Conservation (phyloP, 2,113 vertebrate genomes). For the Alethe castanea region DNA sequence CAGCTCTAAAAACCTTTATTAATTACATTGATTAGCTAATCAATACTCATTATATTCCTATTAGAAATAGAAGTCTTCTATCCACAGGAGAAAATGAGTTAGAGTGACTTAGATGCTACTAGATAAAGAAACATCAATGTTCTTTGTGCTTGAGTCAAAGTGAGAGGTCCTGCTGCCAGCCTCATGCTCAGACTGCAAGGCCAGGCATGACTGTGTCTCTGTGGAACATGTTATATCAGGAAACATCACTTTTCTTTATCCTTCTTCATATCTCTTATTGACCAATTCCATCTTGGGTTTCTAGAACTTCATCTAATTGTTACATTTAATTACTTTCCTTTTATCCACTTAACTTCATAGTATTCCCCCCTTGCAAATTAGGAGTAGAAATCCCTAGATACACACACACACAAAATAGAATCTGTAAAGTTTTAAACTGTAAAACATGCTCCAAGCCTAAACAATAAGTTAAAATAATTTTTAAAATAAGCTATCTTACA, state of each 20-base stretch:
- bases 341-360: neutral
- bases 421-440: neutral
- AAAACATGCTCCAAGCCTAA: slow-evolving; percentile 11
- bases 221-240: neutral
- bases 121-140: neutral
- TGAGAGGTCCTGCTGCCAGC: neutral
- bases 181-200: neutral
- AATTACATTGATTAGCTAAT: neutral
- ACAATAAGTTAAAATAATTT: neutral
- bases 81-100: neutral
- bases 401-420: neutral
- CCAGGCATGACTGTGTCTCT: neutral
- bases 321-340: slow-evolving; percentile 13
- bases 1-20: neutral
- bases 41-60: neutral
- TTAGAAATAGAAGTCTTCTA: neutral
- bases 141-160: neutral
- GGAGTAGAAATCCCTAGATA: neutral
- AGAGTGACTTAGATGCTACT: neutral
- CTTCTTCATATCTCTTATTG: neutral
- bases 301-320: neutral
- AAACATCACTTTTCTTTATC: neutral
- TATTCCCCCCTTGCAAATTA: slow-evolving; percentile 2
- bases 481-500: neutral
- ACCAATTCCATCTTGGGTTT: neutral